phyloP scores from a whole-genome alignment of 2,888 invertebrate genomes.

The Microdon myrmicae region DNA sequence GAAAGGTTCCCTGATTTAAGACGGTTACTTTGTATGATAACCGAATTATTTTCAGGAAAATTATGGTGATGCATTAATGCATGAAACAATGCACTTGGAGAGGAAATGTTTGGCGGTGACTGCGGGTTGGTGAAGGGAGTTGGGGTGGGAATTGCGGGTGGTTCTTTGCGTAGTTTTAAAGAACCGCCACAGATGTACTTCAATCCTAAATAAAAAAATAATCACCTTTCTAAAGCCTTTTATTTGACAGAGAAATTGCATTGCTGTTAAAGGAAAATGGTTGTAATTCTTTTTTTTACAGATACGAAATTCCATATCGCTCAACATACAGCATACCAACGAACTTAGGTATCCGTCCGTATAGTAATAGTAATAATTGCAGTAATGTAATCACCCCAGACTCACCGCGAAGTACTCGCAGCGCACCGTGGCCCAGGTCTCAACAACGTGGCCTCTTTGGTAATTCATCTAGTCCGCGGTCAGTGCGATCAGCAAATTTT shows the following conservation, averaged over 20 bases:
- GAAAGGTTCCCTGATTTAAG: too few relatives aligned
- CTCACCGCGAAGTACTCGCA: conserved; percentile 84
- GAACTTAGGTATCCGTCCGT: conserved; percentile 65
- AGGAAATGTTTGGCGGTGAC: too few relatives aligned
- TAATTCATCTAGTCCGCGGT: conserved; percentile 81
- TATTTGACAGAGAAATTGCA: conserved; percentile 58
- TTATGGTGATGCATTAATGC: too few relatives aligned
- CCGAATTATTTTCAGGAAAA: too few relatives aligned
- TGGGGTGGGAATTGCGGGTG: too few relatives aligned
- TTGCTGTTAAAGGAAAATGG: conserved; percentile 55
- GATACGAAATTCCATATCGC: conserved; percentile 68
- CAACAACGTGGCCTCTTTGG: conserved; percentile 81
- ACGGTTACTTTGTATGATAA: too few relatives aligned
- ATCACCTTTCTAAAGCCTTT: not conserved
- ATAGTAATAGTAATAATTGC: conserved; percentile 59
- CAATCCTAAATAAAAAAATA: not conserved
- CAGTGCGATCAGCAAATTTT: conserved; percentile 77
- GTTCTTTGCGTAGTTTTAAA: too few relatives aligned
- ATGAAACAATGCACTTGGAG: too few relatives aligned
- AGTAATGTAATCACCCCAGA: conserved; percentile 69
- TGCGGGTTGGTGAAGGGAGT: too few relatives aligned
- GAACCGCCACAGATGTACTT: not conserved
- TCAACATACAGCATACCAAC: conserved; percentile 69
- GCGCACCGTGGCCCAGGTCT: conserved; percentile 82
- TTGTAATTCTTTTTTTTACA: too few relatives aligned